phyloP scores from a whole-genome alignment of 1,140 invertebrate genomes.

The Pemphigus obesinymphae region DNA sequence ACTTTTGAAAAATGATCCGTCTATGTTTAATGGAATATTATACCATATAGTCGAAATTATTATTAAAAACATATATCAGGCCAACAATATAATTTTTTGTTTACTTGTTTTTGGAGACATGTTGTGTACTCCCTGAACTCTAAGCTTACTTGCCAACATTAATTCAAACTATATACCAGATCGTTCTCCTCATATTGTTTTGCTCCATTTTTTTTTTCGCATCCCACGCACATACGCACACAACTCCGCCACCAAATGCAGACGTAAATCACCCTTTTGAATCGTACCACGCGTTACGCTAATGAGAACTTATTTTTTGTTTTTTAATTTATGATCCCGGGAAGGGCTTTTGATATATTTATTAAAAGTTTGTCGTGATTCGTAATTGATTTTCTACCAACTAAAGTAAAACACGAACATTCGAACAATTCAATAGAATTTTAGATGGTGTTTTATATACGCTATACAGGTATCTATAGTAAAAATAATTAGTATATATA shows the following conservation, averaged over 20 bases:
- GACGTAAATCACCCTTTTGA: background rate
- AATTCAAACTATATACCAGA: background rate
- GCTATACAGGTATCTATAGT: no score
- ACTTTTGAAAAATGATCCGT: background rate
- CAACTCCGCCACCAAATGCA: background rate
- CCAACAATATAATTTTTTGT: background rate
- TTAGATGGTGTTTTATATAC: no score
- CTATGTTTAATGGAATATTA: background rate
- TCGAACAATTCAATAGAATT: background rate
- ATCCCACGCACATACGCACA: background rate
- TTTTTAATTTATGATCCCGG: background rate
- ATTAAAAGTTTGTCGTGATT: background rate
- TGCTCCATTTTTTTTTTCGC: background rate
- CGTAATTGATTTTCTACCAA: conserved; percentile 1
- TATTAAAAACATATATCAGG: background rate
- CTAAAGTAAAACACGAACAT: no score
- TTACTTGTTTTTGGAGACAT: background rate
- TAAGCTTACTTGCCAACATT: conserved; percentile 12
- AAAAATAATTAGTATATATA: background rate
- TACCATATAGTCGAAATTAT: background rate
- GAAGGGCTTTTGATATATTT: background rate
- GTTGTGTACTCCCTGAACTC: background rate
- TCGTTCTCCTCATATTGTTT: background rate
- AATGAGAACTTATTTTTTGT: conserved; percentile 3
- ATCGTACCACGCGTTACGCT: background rate